phyloP scores from a whole-genome alignment of 2,797 vertebrate species.

The Brotula barbata region DNA sequence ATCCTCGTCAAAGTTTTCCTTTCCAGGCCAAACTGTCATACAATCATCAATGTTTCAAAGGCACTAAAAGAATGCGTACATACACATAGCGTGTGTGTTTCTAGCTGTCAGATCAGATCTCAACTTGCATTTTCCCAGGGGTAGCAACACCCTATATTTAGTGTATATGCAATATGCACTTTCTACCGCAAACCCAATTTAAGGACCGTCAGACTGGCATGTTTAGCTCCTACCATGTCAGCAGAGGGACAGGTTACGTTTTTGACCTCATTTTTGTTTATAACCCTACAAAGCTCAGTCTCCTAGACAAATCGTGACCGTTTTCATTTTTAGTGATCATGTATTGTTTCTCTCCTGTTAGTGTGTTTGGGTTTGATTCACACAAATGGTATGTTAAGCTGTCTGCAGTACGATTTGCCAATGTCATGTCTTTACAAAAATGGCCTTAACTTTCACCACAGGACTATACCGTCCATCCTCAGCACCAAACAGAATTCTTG shows the following conservation, averaged over 20 bases:
- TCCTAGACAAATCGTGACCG: no score
- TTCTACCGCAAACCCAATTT: neutral
- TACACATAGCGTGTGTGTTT: neutral
- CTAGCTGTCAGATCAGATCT: neutral
- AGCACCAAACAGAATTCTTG: slow-evolving; percentile 59
- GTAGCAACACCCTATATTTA: slow-evolving; percentile 40
- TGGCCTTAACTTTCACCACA: slow-evolving; percentile 81
- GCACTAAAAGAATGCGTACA: no score
- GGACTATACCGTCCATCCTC: slow-evolving; percentile 79
- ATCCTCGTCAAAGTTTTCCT: slow-evolving; percentile 23
- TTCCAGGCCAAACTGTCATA: no score
- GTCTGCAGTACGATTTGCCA: slow-evolving; percentile 55
- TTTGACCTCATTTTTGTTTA: neutral
- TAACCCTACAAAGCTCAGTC: neutral
- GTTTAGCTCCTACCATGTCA: neutral
- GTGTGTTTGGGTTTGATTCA: slow-evolving; percentile 29
- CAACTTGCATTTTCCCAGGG: slow-evolving; percentile 1
- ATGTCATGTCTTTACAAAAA: slow-evolving; percentile 61
- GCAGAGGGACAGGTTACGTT: neutral
- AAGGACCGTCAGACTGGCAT: neutral
- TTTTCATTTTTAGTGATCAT: neutral
- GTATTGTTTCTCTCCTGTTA: neutral
- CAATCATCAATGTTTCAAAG: no score
- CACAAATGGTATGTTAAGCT: slow-evolving; percentile 42
- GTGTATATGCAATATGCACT: slow-evolving; percentile 14